A percentile compares a stretch with the other conserved stretches of the same genome.
Conservation (phyloP, 2,113 vertebrate genomes). For the Bagarius yarrelli region DNA sequence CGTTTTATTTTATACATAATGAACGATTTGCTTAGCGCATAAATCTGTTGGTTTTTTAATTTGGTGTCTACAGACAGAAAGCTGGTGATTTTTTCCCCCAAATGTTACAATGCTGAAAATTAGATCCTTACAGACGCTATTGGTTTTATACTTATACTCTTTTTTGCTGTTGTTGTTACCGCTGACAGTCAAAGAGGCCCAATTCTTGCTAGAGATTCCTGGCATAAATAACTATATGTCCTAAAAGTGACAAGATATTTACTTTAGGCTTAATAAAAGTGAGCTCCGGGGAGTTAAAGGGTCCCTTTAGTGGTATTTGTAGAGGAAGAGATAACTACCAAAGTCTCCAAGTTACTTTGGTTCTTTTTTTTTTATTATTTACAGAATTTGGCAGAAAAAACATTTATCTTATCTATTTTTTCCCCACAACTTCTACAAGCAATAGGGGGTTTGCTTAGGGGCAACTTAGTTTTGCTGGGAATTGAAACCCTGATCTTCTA, state of each 20-base stretch:
- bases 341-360: background rate
- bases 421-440: too few relatives aligned
- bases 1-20: background rate
- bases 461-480: too few relatives aligned
- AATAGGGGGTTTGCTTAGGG: too few relatives aligned
- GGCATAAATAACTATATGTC: background rate
- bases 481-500: too few relatives aligned
- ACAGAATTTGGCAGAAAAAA: too few relatives aligned
- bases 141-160: background rate
- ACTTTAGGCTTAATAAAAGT: background rate
- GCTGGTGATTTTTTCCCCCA: background rate
- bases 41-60: background rate
- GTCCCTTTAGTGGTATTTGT: background rate
- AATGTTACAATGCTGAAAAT: background rate
- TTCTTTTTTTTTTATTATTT: too few relatives aligned
- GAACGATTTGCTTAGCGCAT: background rate
- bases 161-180: background rate
- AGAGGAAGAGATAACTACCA: background rate
- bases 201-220: background rate
- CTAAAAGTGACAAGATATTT: background rate
- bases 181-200: background rate
- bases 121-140: background rate
- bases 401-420: too few relatives aligned
- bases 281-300: background rate
- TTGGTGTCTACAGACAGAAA: background rate